phyloP scores from a whole-genome alignment of 2,113 vertebrate genomes.

The Corynorhinus townsendii region DNA sequence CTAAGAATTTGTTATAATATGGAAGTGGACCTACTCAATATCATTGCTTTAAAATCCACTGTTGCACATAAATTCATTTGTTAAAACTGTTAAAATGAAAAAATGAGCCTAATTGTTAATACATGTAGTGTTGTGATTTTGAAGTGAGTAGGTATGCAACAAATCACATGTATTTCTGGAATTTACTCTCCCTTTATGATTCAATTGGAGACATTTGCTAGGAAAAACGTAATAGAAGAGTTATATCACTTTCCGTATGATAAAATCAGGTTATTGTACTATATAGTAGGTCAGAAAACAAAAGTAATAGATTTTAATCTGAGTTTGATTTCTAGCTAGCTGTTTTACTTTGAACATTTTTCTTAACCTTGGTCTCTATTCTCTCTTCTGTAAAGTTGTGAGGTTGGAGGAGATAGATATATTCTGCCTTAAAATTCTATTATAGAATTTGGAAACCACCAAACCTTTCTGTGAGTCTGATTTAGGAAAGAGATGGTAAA shows the following conservation, averaged over 20 bases:
- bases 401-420: not conserved
- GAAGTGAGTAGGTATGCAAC: not conserved
- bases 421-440: slow-evolving; percentile 43
- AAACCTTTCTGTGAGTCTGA: not conserved
- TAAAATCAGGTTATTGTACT: not conserved
- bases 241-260: not conserved
- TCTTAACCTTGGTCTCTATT: not conserved
- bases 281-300: not conserved
- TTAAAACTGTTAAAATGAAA: not conserved
- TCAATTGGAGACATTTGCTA: not conserved
- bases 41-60: not conserved
- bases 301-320: not conserved
- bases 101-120: not conserved
- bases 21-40: not conserved
- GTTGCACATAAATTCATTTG: not conserved
- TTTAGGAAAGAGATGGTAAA: slow-evolving; percentile 1
- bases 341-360: not conserved
- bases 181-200: not conserved
- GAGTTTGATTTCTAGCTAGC: not conserved
- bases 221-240: not conserved
- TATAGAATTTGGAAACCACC: slow-evolving; percentile 34
- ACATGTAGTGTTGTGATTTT: not conserved
- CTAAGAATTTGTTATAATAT: not conserved
- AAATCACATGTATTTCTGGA: not conserved
- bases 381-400: not conserved